These are phyloP conservation scores for Hyperoplus immaculatus DNA, from an alignment of 2,797 vertebrate species.

Conservation along the genomic window DNA sequence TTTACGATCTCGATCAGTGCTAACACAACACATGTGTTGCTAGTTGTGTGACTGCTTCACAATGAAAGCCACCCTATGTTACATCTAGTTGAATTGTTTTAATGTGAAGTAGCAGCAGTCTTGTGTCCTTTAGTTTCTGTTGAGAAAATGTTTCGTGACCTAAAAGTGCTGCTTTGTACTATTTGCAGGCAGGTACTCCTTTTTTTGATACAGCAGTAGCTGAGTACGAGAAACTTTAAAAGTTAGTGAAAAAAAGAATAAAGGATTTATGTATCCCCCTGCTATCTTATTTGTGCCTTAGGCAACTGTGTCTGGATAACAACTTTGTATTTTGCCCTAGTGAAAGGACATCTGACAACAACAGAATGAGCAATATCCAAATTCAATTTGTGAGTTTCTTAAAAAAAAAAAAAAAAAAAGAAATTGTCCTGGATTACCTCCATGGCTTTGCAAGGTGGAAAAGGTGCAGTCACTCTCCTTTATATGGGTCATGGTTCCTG, in stretches of 20 bases:
- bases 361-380: background rate
- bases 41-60: background rate
- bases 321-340: background rate
- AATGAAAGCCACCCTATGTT: background rate
- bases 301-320: slow-evolving; percentile 16
- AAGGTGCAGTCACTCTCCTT: background rate
- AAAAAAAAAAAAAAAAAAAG: background rate
- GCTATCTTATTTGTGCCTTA: background rate
- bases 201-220: background rate
- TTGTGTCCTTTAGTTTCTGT: background rate
- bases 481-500: background rate
- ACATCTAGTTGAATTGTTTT: background rate
- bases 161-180: background rate
- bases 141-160: background rate
- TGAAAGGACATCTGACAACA: slow-evolving; percentile 10
- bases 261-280: background rate
- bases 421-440: background rate
- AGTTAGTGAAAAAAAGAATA: background rate
- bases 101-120: background rate
- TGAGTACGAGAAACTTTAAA: background rate
- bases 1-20: too few species aligned
- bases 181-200: background rate
- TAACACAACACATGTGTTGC: too few species aligned
- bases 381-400: background rate
- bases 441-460: background rate